Base-by-base conservation (phyloP, 2,797 vertebrate genomes). In the Strix occidentalis region DNA sequence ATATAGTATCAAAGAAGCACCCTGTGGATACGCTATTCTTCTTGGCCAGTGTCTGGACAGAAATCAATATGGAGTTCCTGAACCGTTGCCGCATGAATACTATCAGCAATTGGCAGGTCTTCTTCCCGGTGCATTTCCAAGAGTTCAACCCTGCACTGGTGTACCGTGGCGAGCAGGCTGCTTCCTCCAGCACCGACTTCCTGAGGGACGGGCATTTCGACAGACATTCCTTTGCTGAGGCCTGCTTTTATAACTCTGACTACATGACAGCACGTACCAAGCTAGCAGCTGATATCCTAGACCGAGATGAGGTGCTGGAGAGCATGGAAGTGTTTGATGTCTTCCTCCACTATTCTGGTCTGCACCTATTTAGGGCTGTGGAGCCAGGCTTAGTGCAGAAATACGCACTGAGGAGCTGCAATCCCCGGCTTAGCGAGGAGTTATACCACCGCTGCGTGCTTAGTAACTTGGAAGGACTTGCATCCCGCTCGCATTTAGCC, bases 161-260 rank as follows among this genome's bases (percentile, higher is more conserved):
- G 9, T 99, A 98, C 96, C 98, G 97, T 1, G 98, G 98, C 39
- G 99, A 98, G 80, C 98, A 98, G 58, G 98, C 98, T 0, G 98
- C 98, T 26, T 98, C 98, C 10, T 97, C 98, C 6, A 88, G 94
- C 35, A 98, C 98, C 0, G 99, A 99, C 95, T 94, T 98, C 20
- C 96, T 97, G 81, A 97, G 93, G 28, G 99, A 99, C 4, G 99
- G 99, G 29, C 99, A 98, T 96, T 99, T 99, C 16, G 99, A 99
- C 98, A 98, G 99, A 2, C 98, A 99, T 10, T 98, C 99, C 13
- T 99, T 99, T 0, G 99, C 99, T 0, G 99, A 99, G 97, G 99
- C 99, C n/a, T 99, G 99, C 97, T 99, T 99, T 93, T 99, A 99
- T 97, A 99, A 99, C 7, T 98, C 99, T 0, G 99, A 99, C 98